Conservation (phyloP, 2,113 vertebrate genomes). For the Chunga burmeisteri region DNA sequence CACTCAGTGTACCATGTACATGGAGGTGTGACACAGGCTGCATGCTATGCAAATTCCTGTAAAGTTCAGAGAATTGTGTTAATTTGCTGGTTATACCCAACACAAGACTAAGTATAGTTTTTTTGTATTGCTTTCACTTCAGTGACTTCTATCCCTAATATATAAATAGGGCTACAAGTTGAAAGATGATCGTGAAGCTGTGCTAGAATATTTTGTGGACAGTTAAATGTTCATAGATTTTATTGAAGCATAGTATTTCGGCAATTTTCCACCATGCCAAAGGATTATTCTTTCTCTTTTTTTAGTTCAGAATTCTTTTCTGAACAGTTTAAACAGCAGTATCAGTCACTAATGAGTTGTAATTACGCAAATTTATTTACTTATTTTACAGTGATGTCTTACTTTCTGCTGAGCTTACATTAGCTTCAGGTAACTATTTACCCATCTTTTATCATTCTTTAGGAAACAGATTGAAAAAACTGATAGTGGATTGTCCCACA, state of each 20-base stretch:
- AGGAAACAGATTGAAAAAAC: neutral
- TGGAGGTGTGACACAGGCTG: neutral
- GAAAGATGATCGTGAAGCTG: neutral
- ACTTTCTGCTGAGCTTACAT: neutral
- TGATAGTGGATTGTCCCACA: neutral
- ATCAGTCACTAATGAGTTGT: neutral
- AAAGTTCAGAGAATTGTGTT: neutral
- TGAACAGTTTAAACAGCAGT: neutral
- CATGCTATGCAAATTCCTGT: neutral
- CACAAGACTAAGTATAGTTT: neutral
- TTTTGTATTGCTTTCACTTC: neutral
- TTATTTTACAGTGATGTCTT: neutral
- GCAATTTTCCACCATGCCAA: neutral
- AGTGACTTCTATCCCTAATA: neutral
- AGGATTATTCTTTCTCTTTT: neutral
- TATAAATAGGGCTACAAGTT: neutral
- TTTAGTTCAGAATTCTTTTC: neutral
- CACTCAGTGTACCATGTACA: rapidly evolving
- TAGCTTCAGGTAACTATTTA: neutral
- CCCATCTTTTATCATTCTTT: neutral
- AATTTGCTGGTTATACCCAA: neutral
- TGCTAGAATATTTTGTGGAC: neutral
- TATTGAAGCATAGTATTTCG: neutral
- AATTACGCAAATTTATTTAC: neutral
- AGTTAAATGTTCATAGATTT: neutral